These are phyloP conservation scores for Colinus virginianus DNA, from an alignment of 2,113 vertebrate species.

Conservation along the genomic window DNA sequence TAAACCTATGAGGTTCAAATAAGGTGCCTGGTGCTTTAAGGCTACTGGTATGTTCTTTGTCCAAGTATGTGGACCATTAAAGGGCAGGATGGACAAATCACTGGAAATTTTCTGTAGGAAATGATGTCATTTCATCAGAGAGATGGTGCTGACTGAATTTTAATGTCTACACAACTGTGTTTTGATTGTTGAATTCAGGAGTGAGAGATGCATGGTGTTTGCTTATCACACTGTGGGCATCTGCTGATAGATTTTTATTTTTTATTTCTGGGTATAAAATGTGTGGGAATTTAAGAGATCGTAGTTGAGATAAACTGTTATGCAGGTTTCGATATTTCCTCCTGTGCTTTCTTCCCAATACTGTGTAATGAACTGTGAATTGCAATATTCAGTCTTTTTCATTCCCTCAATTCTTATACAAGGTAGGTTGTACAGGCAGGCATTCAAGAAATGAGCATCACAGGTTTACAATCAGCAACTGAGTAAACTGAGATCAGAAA, in stretches of 20 bases:
- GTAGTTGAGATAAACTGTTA: neutral
- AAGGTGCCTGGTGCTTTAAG: neutral
- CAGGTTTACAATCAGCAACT: neutral
- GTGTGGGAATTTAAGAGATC: neutral
- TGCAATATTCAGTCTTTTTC: neutral
- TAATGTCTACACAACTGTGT: neutral
- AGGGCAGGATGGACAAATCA: neutral
- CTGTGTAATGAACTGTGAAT: neutral
- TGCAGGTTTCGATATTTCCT: neutral
- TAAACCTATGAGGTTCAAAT: neutral
- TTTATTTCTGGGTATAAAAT: neutral
- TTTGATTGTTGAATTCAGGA: neutral
- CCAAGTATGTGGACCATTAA: neutral
- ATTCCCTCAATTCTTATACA: neutral
- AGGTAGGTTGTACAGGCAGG: neutral
- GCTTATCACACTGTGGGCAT: neutral
- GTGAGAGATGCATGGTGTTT: neutral
- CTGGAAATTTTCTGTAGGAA: neutral
- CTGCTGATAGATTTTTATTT: neutral
- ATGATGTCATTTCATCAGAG: neutral
- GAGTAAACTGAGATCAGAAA: neutral
- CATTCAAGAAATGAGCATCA: neutral
- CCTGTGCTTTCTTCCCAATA: rapidly evolving
- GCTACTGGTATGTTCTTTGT: neutral
- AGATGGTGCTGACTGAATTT: neutral